Evolutionary conservation across 2,888 invertebrate species (phyloP), one percentile per base, ranked within the genome.

Genomic region (Lasioglossum marginatum): DNA sequence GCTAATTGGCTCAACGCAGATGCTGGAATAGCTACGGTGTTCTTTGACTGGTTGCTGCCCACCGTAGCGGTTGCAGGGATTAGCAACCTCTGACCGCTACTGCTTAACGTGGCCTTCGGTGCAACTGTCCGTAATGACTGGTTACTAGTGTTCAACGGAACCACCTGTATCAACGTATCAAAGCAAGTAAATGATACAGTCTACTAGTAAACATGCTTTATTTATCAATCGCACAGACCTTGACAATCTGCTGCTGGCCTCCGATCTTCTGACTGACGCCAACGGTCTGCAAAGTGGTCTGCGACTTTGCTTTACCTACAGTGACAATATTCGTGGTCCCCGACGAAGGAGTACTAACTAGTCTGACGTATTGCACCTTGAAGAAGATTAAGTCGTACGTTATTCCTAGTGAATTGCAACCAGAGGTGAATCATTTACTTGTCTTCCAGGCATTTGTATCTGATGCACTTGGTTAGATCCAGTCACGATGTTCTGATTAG

Each of bases 401-500:
- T 31, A 48, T 63, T 31, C 31, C 16, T 2, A 57, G 8, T 16
- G 52, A 77, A 43, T 31, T 23, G 57, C 1, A 57, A 34, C 27
- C 27, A 52, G 1, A 27, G 8, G 23, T 73, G 16, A 72, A 70
- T n/a, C 8, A 70, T 95, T 95, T 95, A 97, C 97, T 89, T 97
- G 97, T 95, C 97, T 97, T 23, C 97, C 97, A 2, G 97, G 97
- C 85, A 97, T 96, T 94, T 97, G 97, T 85, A 97, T 97, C 93
- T 97, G 97, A 95, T 97, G 97, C n/a, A 97, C 95, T 93, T 97
- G 96, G 90, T 96, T 95, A 10, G 93, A 88, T 95, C 90, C 94
- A 93, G 94, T 89, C 92, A 94, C 93, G 93, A 93, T 94, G 89
- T 94, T 95, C 83, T 96, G 96, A 89, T 95, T 95, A 8, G 95